Base-by-base conservation (phyloP, 2,113 vertebrate species). In the Mesembrinibis cayennensis region DNA sequence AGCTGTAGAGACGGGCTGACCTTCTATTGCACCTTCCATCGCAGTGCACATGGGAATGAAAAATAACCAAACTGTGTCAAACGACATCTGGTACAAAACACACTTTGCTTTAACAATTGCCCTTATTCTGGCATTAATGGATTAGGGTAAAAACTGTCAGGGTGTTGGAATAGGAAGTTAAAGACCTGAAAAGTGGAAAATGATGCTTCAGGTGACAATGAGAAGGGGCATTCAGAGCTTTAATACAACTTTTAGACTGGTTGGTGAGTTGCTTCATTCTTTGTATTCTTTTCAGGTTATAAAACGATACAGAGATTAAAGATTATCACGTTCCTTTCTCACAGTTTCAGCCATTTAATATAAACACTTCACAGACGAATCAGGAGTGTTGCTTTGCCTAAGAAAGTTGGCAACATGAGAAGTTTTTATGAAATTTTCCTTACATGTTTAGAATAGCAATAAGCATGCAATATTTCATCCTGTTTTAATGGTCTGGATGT, bases 391-490 rank as follows among this genome's bases (percentile, higher is more conserved):
- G 63, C 63, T 94, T 87, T 45, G 62, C 44, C 17, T n/a, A 82
- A 72, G 83, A 89, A 97, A 83, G 65, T 65, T 90, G 90, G n/a
- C 42, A 61, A 77, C 52, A 55, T 49, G 34, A 70, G 59, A 95
- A 89, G 50, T 82, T 95, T 93, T 81, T 58, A 90, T 93, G 30
- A 95, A 74, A 45, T 32, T 63, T 88, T 89, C 65, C 45, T 84
- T 93, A 45, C 30, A 12, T 66, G 58, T 97, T 96, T 96, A 93
- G 87, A 95, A 95, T 96, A 95, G 50, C 83, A 91, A 89, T 89
- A 96, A 90, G 36, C 74, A 62, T 73, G 56, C 45, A 49, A 29
- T 72, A 71, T 89, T 95, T 97, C 50, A 88, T 91, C 47, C 56
- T 87, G 49, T 81, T 96, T 90, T 85, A 94, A 96, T 81, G 44